Percentiles rank a stretch among this genome's conserved stretches.
phyloP scores from a whole-genome alignment of 23 tunicate genomes.

The Botrylloides violaceus region DNA sequence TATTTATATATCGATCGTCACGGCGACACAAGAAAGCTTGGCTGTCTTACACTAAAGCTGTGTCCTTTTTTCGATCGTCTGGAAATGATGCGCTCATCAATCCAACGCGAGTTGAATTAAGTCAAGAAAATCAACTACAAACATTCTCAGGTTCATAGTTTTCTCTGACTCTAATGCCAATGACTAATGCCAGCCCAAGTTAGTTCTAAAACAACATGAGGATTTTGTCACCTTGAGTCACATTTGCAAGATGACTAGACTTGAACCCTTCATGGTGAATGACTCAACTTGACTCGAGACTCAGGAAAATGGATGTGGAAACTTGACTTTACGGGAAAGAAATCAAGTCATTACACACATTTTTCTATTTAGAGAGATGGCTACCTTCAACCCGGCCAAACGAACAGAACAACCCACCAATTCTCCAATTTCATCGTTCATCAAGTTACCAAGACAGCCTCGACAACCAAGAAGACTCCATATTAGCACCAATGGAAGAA shows the following conservation, averaged over 20 bases:
- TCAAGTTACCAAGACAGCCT: background rate
- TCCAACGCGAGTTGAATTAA: background rate
- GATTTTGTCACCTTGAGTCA: too few species aligned
- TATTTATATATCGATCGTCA: background rate
- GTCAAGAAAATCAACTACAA: background rate
- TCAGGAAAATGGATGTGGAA: too few species aligned
- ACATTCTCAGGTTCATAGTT: background rate
- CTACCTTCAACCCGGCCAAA: background rate
- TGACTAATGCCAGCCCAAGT: too few species aligned
- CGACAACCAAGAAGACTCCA: background rate
- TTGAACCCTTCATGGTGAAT: too few species aligned
- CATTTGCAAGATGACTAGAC: too few species aligned
- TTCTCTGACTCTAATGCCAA: too few species aligned
- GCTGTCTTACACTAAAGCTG: constrained; percentile 11
- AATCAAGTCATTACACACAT: too few species aligned
- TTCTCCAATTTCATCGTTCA: background rate
- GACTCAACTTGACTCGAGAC: too few species aligned
- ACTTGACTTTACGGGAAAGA: too few species aligned
- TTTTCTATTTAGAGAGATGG: background rate
- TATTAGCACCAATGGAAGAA: background rate
- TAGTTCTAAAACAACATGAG: too few species aligned
- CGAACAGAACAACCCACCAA: background rate
- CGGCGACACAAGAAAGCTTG: constrained; percentile 11
- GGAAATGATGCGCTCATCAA: background rate
- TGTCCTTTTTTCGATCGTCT: background rate